Evolutionary conservation across 2,113 vertebrate genomes (phyloP).

Genomic region (Pangasianodon hypophthalmus): DNA sequence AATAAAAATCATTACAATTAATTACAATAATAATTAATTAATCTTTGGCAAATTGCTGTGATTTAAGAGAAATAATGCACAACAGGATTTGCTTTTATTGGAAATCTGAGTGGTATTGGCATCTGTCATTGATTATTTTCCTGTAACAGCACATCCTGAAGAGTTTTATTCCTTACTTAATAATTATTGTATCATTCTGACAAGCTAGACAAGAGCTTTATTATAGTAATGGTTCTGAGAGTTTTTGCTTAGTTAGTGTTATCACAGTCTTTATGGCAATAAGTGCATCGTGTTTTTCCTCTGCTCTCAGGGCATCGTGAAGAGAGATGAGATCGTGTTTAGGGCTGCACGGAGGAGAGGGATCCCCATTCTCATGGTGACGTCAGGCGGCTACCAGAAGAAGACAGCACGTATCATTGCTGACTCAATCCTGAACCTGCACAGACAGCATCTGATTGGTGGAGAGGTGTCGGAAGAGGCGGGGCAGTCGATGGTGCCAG

Average conservation of each 20-base stretch:
- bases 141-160: not conserved
- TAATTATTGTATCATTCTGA: not conserved
- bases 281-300: not conserved
- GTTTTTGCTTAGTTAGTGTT: not conserved
- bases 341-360: conserved; percentile 72
- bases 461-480: conserved; percentile 54
- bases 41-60: not conserved
- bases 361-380: conserved; percentile 93
- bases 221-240: not conserved
- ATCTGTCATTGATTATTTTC: not conserved
- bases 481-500: conserved; percentile 61
- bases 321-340: conserved; percentile 90
- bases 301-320: conserved; percentile 82
- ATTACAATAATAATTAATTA: not conserved
- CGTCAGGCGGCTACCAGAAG: conserved; percentile 93
- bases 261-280: not conserved
- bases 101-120: not conserved
- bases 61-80: not conserved
- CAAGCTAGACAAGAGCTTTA: not conserved
- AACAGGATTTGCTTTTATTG: not conserved
- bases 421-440: conserved; percentile 93
- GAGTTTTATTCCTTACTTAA: not conserved
- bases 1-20: not conserved
- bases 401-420: conserved; percentile 92
- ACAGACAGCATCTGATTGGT: conserved; percentile 79